These are phyloP conservation scores for Halocynthia aurantium DNA, from an alignment of 23 tunicate species.

Conservation along the genomic window DNA sequence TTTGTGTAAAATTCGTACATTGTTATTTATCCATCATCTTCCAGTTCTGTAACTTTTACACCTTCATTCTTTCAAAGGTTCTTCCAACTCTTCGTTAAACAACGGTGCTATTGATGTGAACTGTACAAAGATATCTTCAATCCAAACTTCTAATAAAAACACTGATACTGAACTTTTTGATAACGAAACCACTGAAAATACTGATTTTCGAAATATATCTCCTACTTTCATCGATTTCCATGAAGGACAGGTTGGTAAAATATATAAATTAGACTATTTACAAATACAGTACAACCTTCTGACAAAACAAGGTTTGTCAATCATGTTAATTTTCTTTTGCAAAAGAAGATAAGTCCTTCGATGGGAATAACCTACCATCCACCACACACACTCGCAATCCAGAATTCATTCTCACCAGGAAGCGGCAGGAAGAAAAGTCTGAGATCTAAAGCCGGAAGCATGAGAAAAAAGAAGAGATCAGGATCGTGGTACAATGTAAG, in stretches of 20 bases:
- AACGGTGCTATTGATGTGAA: too few species aligned
- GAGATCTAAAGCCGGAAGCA: constrained; percentile 9
- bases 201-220: background rate
- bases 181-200: too few species aligned
- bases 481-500: constrained; percentile 45
- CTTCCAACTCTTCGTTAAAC: too few species aligned
- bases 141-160: too few species aligned
- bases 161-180: too few species aligned
- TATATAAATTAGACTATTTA: background rate
- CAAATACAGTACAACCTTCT: background rate
- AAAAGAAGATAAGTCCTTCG: constrained; percentile 15
- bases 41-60: too few species aligned
- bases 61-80: too few species aligned
- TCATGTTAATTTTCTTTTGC: background rate
- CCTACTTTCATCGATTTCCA: constrained; percentile 21
- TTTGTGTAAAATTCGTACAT: too few species aligned
- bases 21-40: too few species aligned
- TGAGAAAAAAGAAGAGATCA: constrained; percentile 31
- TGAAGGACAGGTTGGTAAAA: constrained; percentile 11
- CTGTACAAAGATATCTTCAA: too few species aligned
- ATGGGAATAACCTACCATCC: constrained; percentile 28
- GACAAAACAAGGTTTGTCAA: background rate
- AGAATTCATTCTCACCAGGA: background rate
- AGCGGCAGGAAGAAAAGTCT: background rate
- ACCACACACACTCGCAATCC: constrained; percentile 3